phyloP scores from a whole-genome alignment of 2,113 vertebrate genomes.

The Ardeotis arabs region DNA sequence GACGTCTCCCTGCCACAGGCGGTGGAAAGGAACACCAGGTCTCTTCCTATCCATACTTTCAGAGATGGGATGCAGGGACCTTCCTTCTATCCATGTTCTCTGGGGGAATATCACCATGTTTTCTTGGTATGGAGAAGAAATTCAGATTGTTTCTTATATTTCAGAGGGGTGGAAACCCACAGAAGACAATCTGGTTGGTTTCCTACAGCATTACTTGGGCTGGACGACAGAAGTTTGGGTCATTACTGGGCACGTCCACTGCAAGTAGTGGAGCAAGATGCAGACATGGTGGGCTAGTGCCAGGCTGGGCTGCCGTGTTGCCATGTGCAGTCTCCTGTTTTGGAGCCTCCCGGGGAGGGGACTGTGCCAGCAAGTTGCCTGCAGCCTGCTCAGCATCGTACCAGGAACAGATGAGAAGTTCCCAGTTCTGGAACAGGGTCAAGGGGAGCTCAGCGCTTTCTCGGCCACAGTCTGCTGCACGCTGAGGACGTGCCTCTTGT shows the following conservation, averaged over 20 bases:
- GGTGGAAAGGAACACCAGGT: not conserved
- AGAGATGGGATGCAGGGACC: not conserved
- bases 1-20: accelerated
- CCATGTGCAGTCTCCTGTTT: accelerated
- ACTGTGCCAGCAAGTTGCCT: not conserved
- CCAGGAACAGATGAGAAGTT: not conserved
- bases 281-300: not conserved
- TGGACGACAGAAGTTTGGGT: not conserved
- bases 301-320: not conserved
- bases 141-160: not conserved
- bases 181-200: not conserved
- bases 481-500: accelerated
- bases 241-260: accelerated
- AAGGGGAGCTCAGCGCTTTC: not conserved
- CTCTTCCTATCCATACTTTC: not conserved
- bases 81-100: not conserved
- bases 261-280: not conserved
- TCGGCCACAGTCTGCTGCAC: not conserved
- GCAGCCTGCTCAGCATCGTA: not conserved
- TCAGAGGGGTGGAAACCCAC: not conserved
- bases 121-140: not conserved
- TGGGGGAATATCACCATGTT: not conserved
- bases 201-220: not conserved
- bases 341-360: not conserved
- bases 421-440: not conserved